Percentiles rank a stretch among this genome's conserved stretches.
Evolutionary conservation across 2,797 vertebrate genomes (phyloP).

Genomic region (Lepidocolaptes lacrymiger): DNA sequence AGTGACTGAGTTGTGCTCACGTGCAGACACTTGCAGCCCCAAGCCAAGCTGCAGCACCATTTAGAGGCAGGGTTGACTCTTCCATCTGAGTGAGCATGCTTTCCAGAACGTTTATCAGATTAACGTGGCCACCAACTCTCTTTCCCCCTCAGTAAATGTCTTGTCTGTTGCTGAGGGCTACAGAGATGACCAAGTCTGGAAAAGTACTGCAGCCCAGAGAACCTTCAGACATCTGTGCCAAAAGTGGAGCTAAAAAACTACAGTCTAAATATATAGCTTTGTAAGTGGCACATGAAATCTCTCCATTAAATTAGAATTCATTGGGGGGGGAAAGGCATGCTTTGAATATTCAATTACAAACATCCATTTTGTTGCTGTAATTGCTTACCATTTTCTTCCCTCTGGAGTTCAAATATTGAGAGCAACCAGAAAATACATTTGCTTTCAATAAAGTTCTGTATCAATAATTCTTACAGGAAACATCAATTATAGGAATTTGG

Average conservation of each 20-base stretch:
- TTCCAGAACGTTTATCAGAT: constrained; percentile 78
- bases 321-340: neutral
- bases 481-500: constrained; percentile 1
- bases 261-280: neutral
- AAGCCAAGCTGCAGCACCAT: constrained; percentile 51
- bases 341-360: constrained; percentile 25
- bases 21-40: constrained; percentile 62
- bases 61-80: constrained; percentile 59
- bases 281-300: neutral
- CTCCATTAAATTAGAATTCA: neutral
- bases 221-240: neutral
- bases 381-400: constrained; percentile 20
- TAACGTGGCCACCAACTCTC: constrained; percentile 68
- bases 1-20: neutral
- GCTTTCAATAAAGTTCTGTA: neutral
- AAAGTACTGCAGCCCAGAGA: neutral
- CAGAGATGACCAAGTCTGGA: constrained; percentile 13
- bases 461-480: constrained; percentile 35
- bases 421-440: neutral
- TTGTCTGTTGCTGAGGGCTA: constrained; percentile 47
- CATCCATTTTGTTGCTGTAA: constrained; percentile 15
- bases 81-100: constrained; percentile 69
- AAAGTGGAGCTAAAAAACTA: neutral
- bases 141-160: constrained; percentile 28
- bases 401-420: neutral